Base-by-base conservation (phyloP, 2,113 vertebrate species). In the Proteles cristata region DNA sequence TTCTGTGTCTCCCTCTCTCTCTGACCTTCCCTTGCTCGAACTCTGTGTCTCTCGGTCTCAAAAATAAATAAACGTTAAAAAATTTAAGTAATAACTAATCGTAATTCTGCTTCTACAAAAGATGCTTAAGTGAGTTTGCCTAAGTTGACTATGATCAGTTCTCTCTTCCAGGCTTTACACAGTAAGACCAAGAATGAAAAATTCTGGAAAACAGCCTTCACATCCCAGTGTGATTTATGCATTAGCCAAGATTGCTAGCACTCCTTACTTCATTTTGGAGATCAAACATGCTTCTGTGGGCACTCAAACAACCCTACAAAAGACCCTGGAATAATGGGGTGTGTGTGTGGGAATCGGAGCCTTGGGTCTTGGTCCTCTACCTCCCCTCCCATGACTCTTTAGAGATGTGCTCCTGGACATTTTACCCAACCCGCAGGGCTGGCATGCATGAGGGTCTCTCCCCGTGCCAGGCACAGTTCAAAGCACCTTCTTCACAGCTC, bases 281-380 rank as follows among this genome's bases (percentile, higher is more conserved):
- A 11, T 39, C 31, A 33, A 58, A 82, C 31, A 17, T 31, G 39
- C 58, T 68, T 68, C 86, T 74, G 39, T 2, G 11, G 15, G 4
- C 11, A 43, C 39, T 79, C 1, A 2, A 16, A 39, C 31, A 48
- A 17, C 10, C 45, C 28, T 80, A n/a, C 3, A 23, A 43, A 79
- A 26, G 77, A 76, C 48, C 1, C 2, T 25, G 35, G 43, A 31
- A 16, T 1, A 53, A 33, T 39, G 31, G 31, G 35, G n/a, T 12
- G 55, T 28, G 73, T 25, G 23, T 4, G 9, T 14, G 45, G 68
- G 10, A 6, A 3, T 23, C 5, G 0, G n/a, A 76, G 28, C n/a
- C 7, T 35, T 1, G 35, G 39, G 39, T 14, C 3, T 15, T 48
- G 43, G 25, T 12, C n/a, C 16, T 28, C 0, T 0, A 19, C 4